A percentile compares a stretch with the other conserved stretches of the same genome.
phyloP scores from a whole-genome alignment of 2,888 invertebrate genomes.

The Limnephilus lunatus region DNA sequence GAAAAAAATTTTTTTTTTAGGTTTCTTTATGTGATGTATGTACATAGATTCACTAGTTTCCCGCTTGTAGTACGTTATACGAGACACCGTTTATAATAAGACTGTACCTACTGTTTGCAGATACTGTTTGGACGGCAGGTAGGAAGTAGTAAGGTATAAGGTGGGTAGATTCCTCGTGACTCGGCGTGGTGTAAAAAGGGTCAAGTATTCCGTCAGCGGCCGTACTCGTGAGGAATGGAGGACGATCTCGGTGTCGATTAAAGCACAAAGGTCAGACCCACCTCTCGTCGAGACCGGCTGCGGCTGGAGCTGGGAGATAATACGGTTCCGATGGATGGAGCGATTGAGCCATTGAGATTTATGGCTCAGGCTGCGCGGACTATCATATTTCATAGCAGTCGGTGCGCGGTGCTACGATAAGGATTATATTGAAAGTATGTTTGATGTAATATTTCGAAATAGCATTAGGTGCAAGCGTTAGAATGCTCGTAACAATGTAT shows the following conservation, averaged over 20 bases:
- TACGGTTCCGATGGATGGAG: constrained; percentile 13
- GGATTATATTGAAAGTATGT: not conserved
- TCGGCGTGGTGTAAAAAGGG: constrained; percentile 34
- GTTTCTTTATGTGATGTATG: too few relatives aligned
- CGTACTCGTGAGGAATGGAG: constrained; percentile 20
- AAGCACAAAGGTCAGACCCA: constrained; percentile 27
- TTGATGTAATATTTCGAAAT: not conserved
- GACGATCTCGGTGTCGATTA: constrained; percentile 23
- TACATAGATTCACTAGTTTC: too few relatives aligned
- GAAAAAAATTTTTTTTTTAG: too few relatives aligned
- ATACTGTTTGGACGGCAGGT: not conserved
- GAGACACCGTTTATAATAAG: not conserved
- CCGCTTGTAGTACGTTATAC: too few relatives aligned
- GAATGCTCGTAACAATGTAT: not conserved
- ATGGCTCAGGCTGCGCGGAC: not conserved
- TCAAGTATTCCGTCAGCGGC: constrained; percentile 27
- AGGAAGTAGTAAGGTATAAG: not conserved
- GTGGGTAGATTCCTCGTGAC: constrained; percentile 24
- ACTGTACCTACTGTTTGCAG: not conserved
- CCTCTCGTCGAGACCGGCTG: constrained; percentile 17
- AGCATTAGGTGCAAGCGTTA: not conserved
- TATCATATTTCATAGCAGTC: constrained; percentile 20
- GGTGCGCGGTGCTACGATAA: not conserved
- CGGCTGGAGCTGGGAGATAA: constrained; percentile 4
- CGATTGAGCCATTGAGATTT: constrained; percentile 42